Evolutionary conservation across 2,888 invertebrate genomes (phyloP).

Genomic region (Orthosia gothica): DNA sequence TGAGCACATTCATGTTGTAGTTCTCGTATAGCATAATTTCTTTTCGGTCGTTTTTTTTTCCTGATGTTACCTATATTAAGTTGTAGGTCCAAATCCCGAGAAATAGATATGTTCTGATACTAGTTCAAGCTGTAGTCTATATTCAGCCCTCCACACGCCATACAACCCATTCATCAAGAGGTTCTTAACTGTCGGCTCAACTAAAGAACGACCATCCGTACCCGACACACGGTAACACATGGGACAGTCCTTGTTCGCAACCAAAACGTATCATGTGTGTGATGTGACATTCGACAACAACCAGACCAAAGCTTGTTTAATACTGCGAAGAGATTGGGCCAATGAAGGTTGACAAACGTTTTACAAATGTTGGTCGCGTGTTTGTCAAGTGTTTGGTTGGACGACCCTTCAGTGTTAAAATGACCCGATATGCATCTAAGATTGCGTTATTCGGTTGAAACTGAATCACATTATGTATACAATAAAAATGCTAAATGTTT

Average conservation of each 20-base stretch:
- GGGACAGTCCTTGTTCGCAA: constrained; percentile 24
- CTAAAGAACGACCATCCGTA: constrained; percentile 27
- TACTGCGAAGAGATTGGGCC: too few relatives aligned
- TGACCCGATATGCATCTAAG: background rate
- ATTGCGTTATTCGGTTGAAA: background rate
- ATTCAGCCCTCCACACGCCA: background rate
- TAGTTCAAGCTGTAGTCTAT: background rate
- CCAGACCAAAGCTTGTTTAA: background rate
- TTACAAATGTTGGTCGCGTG: background rate
- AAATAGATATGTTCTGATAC: background rate
- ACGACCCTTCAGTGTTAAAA: background rate
- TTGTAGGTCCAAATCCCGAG: background rate
- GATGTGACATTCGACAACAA: constrained; percentile 21
- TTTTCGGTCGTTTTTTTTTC: too few relatives aligned
- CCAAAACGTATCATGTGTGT: constrained; percentile 26
- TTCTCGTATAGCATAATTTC: background rate
- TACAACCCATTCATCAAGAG: constrained; percentile 27
- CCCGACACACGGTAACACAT: constrained; percentile 17
- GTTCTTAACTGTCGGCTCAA: constrained; percentile 21
- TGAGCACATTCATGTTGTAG: background rate
- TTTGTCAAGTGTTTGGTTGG: too few relatives aligned
- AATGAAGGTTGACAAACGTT: background rate
- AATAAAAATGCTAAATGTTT: background rate
- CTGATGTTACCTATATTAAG: too few relatives aligned
- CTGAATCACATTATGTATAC: background rate